Base-by-base conservation (phyloP, 2,888 invertebrate genomes). In the Melolontha melolontha region DNA sequence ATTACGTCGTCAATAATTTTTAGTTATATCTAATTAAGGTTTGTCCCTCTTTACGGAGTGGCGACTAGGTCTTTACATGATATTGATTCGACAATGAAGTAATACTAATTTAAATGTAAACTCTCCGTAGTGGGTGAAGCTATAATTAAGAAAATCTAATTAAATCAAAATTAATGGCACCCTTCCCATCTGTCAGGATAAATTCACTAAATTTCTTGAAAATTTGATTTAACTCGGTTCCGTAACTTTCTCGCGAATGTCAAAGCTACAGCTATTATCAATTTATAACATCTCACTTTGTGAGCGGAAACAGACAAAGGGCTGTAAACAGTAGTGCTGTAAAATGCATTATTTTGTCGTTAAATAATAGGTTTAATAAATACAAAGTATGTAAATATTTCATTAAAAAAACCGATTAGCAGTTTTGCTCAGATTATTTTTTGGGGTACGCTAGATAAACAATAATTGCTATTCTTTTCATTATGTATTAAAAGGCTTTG, bases 71-170 rank as follows among this genome's bases (percentile, higher is more conserved):
- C 16, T 11, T 49, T 22, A 11, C 10, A 16, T 49, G 1, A 49
- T 49, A 49, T 22, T 10, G 34, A 34, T 34, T 34, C 34, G 34
- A 34, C 34, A 34, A 34, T 34, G 34, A 34, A 34, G 34, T 34
- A 34, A 34, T 17, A 22, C 49, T 49, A 49, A 49, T 49, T 49
- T 49, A 22, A 49, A 49, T 11, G 49, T n/a, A 49, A 49, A 49
- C 17, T n/a, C 17, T 4, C 17, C n/a, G 16, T 22, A 16, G 11
- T 17, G 16, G n/a, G 16, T 5, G 49, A 22, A 8, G 29, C 29
- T 52, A 52, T 52, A 52, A 52, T 52, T 39, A 52, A 52, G 29
- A 14, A 34, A 52, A 52, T 52, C 34, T 34, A 52, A 52, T 52
- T 52, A 52, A 52, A 52, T 16, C 34, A 34, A 52, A 52, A 34